Conservation (phyloP, 1,140 invertebrate species). For the Nylanderia fulva region DNA sequence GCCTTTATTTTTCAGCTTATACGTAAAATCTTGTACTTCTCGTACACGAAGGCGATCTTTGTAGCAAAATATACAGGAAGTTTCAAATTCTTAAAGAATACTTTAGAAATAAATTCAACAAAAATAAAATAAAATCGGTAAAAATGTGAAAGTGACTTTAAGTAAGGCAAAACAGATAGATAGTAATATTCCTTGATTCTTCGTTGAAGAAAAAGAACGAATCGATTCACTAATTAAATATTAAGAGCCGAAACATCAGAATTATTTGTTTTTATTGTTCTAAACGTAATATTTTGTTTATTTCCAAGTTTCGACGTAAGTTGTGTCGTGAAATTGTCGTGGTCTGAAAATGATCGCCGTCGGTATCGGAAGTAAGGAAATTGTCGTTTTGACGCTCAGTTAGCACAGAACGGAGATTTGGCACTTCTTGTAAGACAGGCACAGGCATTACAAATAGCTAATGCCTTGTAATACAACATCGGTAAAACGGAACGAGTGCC, state of each 20-base stretch:
- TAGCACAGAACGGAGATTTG: constrained; percentile 44
- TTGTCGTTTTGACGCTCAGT: background rate
- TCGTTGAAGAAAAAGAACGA: background rate
- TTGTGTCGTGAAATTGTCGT: background rate
- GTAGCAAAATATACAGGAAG: background rate
- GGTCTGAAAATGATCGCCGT: background rate
- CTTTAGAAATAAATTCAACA: background rate
- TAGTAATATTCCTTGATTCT: background rate
- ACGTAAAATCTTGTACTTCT: background rate
- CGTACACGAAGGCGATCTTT: constrained; percentile 9
- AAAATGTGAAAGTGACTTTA: background rate
- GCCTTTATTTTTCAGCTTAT: constrained; percentile 23
- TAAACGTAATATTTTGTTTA: background rate
- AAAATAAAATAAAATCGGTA: no score
- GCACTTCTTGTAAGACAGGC: constrained; percentile 49
- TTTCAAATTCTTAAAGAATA: background rate
- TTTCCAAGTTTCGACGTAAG: background rate
- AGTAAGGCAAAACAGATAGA: background rate
- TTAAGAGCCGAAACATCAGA: background rate
- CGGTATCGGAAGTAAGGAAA: constrained; percentile 22
- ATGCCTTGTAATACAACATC: background rate
- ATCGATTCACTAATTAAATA: background rate
- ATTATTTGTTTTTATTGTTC: background rate
- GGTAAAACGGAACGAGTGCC: background rate
- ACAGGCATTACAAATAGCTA: constrained; percentile 33